Base-by-base conservation (phyloP, 2,113 vertebrate genomes). In the Caranx ignobilis region DNA sequence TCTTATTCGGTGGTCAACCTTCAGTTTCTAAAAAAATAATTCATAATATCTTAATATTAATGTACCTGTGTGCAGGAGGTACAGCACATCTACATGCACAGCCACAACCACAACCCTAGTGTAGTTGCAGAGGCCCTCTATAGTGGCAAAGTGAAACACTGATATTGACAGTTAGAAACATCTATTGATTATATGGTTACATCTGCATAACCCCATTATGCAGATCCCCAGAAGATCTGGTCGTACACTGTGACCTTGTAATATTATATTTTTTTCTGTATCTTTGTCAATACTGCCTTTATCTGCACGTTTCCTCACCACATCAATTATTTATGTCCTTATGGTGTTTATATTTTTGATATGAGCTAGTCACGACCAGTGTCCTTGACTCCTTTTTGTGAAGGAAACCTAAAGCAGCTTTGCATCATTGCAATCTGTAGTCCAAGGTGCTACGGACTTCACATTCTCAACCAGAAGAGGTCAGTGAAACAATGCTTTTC, bases 381-480 rank as follows among this genome's bases (percentile, higher is more conserved):
- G 52, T 73, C 52, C 16, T 31, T 43, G 6, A 37, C 37, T 67
- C 15, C 62, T 0, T 65, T 37, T 35, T 45, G 3, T 12, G 37
- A 47, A 47, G 12, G 19, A 15, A 21, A 63, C 63, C 47, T 60
- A 55, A 79, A 73, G 56, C 8, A 6, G 11, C 1, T 3, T 45
- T 11, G 47, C 2, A 45, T 47, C n/a, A 61, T 18, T 31, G 37
- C 52, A 37, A 43, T 48, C 13, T 69, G 35, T n/a, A 16, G 45
- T 43, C 39, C 73, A 41, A 56, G 26, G 2, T 60, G 31, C 16
- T 34, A 39, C 6, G 52, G 16, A 65, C 13, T 50, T 73, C 16
- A 76, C 13, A 5, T 7, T 47, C 79, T 77, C 15, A 59, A 66
- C 65, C 65, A 54, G 75, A 65, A 77, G 62, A 79, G 71, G 75